Base-by-base conservation (phyloP, 2,888 invertebrate species). In the Drosophila multiciliata region DNA sequence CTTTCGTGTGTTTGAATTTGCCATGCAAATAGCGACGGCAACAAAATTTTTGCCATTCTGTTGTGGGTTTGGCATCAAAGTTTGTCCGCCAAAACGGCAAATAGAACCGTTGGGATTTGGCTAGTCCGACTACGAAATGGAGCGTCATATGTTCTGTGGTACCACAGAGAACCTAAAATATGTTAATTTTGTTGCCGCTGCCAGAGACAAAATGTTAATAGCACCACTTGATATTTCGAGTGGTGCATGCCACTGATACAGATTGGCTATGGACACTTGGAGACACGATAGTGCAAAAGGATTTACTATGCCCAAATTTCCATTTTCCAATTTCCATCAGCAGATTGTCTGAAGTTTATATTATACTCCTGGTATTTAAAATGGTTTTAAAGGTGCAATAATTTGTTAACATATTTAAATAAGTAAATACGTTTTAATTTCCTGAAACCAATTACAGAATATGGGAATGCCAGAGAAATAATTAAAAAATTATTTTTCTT, bases 1-100 rank as follows among this genome's bases (percentile, higher is more conserved):
- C 87, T 73, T 83, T 79, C 66, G 77, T 82, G 75, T 89, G 87
- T 87, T 86, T 81, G 84, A 83, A 77, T 86, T 88, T 89, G 75
- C 83, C 77, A 87, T 86, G 88, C 86, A 87, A 86, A 87, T 84
- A 87, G 72, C 63, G 64, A 63, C 66, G 78, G 77, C 87, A 72
- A 74, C 85, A 78, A 65, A 75, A 53, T 50, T 66, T 75, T 59
- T 61, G 63, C 60, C 54, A 60, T 67, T 67, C 64, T 63, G 62
- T 55, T 68, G 40, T 38, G 33, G 60, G 58, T 62, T 54, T 36
- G 57, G 77, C 64, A 59, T 49, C 60, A 50, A 73, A 83, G 36
- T 74, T 83, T 40, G 64, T 70, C 67, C 49, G 59, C 66, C 83
- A 5, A 26, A 33, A 33, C 57, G 45, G 17, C 57, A 55, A n/a